Conservation (phyloP, 1,140 invertebrate species). For the Macrostomum lignano region DNA sequence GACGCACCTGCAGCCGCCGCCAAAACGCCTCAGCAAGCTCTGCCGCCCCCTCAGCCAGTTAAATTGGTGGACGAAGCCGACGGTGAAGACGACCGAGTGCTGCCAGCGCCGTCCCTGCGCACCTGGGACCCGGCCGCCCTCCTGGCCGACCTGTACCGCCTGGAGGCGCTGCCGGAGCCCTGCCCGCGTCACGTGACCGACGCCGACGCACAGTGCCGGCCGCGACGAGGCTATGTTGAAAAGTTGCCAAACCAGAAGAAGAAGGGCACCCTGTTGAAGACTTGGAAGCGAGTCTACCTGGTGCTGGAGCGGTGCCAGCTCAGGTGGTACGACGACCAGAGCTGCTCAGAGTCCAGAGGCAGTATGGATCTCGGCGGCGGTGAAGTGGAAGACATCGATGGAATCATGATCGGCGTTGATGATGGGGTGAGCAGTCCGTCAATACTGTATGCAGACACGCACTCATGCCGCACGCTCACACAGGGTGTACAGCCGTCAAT, state of each 20-base stretch:
- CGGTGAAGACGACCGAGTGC: slow-evolving; percentile 1
- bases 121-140: slow-evolving; percentile 11
- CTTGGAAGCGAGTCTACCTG: slow-evolving; percentile 32
- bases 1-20: too few relatives aligned
- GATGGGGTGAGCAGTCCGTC: slow-evolving; percentile 28
- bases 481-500: too few relatives aligned
- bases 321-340: not conserved
- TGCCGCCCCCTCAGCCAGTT: not conserved
- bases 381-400: slow-evolving; percentile 30
- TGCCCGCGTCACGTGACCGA: too few relatives aligned
- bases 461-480: too few relatives aligned
- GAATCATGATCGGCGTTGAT: slow-evolving; percentile 31
- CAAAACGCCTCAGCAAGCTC: not conserved
- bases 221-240: slow-evolving; percentile 30
- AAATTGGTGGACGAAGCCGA: not conserved
- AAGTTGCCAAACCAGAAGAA: slow-evolving; percentile 32
- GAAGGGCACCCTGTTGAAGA: slow-evolving; percentile 34
- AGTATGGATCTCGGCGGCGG: slow-evolving; percentile 17
- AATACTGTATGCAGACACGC: too few relatives aligned
- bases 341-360: not conserved
- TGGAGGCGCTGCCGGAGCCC: too few relatives aligned
- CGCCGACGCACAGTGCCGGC: too few relatives aligned
- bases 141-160: too few relatives aligned
- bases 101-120: slow-evolving; percentile 1
- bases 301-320: not conserved